Percentiles rank a stretch among this genome's conserved stretches.
These are phyloP conservation scores for Geodia barretti DNA, from an alignment of 37 sponge, comb jelly and placozoan species.

Conservation along the genomic window DNA sequence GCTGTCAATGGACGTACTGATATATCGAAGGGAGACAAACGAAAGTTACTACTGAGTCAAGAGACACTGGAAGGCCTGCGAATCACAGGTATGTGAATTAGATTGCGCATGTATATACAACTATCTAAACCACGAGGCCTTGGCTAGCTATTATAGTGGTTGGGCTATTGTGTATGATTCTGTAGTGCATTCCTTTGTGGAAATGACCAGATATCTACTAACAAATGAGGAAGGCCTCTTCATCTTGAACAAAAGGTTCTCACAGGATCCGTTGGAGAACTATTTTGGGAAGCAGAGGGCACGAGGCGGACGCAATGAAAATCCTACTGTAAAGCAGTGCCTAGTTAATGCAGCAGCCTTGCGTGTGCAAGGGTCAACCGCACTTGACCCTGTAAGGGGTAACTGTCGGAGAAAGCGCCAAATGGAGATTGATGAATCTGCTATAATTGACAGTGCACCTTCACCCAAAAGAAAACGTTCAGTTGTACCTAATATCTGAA, in stretches of 20 bases:
- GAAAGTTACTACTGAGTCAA: conserved; percentile 19
- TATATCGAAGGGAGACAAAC: conserved; percentile 9
- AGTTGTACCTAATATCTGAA: background rate
- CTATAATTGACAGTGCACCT: conserved; percentile 21
- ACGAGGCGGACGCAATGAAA: conserved; percentile 39
- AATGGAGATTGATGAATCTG: conserved; percentile 6
- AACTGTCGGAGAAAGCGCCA: conserved; percentile 21
- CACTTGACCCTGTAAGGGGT: conserved; percentile 21
- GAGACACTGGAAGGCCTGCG: conserved; percentile 34
- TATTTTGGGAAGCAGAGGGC: conserved; percentile 44
- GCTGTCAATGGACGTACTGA: conserved; percentile 1
- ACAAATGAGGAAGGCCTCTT: background rate
- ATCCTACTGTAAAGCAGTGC: conserved; percentile 31
- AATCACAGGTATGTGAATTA: conserved; percentile 27
- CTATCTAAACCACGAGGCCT: too few relatives aligned
- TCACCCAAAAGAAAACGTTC: conserved; percentile 6
- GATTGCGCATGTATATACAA: background rate
- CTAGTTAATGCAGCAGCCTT: conserved; percentile 15
- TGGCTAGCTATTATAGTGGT: too few relatives aligned
- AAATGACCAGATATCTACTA: conserved; percentile 33
- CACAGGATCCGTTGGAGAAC: conserved; percentile 47
- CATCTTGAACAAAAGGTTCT: conserved; percentile 18
- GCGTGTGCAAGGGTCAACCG: conserved; percentile 23
- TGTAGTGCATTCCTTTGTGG: conserved; percentile 41
- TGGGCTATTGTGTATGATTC: too few relatives aligned